Conservation (phyloP, 2,797 vertebrate genomes). For the Characodon lateralis region DNA sequence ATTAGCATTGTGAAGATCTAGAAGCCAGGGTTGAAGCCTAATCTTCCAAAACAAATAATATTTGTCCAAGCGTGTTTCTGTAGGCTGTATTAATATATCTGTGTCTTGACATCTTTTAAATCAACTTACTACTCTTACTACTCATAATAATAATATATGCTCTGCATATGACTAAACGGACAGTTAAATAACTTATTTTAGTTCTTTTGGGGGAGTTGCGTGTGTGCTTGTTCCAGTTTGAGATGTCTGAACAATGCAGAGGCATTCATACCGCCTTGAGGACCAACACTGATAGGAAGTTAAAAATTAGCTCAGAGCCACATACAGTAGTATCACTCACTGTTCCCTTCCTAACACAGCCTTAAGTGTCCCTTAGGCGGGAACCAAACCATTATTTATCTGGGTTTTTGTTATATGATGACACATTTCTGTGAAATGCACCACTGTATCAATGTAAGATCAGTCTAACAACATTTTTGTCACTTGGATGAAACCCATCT, state of each 20-base stretch:
- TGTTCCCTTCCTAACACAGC: constrained; percentile 17
- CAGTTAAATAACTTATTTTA: background rate
- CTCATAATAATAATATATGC: too few relatives aligned
- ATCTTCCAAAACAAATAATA: background rate
- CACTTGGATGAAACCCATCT: constrained; percentile 10
- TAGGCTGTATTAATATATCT: background rate
- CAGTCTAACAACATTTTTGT: constrained; percentile 44
- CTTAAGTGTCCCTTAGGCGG: constrained; percentile 19
- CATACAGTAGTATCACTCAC: constrained; percentile 22
- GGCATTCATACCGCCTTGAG: background rate
- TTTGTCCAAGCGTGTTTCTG: background rate
- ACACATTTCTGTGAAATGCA: constrained; percentile 39
- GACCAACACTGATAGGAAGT: too few relatives aligned
- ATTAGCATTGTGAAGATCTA: background rate
- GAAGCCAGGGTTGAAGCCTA: background rate
- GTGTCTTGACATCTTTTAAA: background rate
- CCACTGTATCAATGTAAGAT: constrained; percentile 19
- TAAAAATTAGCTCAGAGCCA: constrained; percentile 6
- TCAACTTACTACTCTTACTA: too few relatives aligned
- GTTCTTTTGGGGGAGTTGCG: background rate
- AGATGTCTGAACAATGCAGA: background rate
- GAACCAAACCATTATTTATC: constrained; percentile 24
- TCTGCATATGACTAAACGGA: background rate
- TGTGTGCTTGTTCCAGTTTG: background rate
- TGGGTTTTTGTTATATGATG: constrained; percentile 28